phyloP scores from a whole-genome alignment of 2,888 invertebrate species.

The Thera obeliscata region DNA sequence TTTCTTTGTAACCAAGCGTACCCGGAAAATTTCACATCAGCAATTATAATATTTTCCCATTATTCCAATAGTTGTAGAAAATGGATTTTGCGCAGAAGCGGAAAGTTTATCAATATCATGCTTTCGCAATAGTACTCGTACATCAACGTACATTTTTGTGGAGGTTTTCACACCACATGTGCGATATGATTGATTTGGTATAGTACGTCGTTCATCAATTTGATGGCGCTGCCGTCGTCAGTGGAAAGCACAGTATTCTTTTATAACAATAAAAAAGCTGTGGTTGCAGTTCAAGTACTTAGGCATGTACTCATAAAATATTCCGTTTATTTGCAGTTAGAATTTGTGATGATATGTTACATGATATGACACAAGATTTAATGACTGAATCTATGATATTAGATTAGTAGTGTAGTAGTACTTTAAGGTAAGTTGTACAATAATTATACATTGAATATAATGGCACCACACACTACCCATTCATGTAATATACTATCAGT shows the following conservation, averaged over 20 bases:
- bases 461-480: no score
- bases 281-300: neutral
- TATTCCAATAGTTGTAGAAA: neutral
- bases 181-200: slow-evolving; percentile 37
- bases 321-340: no score
- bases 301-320: no score
- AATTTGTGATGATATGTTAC: no score
- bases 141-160: slow-evolving; percentile 21
- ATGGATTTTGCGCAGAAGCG: slow-evolving; percentile 11
- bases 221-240: slow-evolving; percentile 28
- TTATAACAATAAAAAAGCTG: slow-evolving; percentile 2
- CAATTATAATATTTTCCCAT: neutral
- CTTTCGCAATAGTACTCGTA: slow-evolving; percentile 8
- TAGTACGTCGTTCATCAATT: slow-evolving; percentile 38
- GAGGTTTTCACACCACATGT: slow-evolving; percentile 26
- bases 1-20: neutral
- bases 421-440: no score
- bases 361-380: no score
- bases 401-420: no score
- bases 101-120: slow-evolving; percentile 18
- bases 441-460: no score
- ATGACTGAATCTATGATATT: no score
- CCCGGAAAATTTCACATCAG: slow-evolving; percentile 3
- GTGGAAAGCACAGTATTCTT: slow-evolving; percentile 26
- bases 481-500: no score